Evolutionary conservation across 2,113 vertebrate species (phyloP).

Genomic region (Actenoides hombroni): DNA sequence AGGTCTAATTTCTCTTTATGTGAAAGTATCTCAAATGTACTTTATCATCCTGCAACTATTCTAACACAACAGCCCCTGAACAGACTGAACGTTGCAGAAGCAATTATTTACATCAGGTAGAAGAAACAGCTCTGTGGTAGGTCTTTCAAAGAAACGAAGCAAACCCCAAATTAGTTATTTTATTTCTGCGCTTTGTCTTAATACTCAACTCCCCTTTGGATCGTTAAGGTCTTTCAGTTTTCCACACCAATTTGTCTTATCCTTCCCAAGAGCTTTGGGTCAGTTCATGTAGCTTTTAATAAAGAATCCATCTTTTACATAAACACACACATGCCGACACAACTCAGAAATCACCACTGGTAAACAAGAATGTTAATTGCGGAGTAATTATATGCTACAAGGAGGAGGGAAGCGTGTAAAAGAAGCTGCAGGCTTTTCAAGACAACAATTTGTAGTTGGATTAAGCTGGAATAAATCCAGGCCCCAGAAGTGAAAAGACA

Average conservation of each 20-base stretch:
- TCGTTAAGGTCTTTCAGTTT: slow-evolving; percentile 14
- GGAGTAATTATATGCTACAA: background rate
- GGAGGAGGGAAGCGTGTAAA: background rate
- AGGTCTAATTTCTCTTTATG: background rate
- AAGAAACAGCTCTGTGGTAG: slow-evolving; percentile 12
- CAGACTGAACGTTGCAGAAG: background rate
- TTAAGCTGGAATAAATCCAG: slow-evolving; percentile 61
- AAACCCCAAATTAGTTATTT: background rate
- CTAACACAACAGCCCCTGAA: background rate
- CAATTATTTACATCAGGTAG: slow-evolving; percentile 26
- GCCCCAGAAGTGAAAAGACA: slow-evolving; percentile 36
- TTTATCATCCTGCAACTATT: slow-evolving; percentile 29
- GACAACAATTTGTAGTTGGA: slow-evolving; percentile 64
- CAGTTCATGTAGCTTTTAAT: background rate
- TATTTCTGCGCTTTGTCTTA: slow-evolving; percentile 22
- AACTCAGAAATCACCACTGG: background rate
- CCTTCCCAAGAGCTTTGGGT: slow-evolving; percentile 27
- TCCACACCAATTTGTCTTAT: slow-evolving; percentile 41
- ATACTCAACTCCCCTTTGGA: background rate
- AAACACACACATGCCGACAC: background rate
- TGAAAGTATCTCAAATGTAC: slow-evolving; percentile 21
- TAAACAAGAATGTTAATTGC: slow-evolving; percentile 41
- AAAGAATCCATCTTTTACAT: background rate
- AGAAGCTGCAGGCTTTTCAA: slow-evolving; percentile 32
- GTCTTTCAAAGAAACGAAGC: background rate